These are phyloP conservation scores for Ctenochaetus hawaiiensis DNA, from an alignment of 2,797 vertebrate genomes.

Conservation along the genomic window DNA sequence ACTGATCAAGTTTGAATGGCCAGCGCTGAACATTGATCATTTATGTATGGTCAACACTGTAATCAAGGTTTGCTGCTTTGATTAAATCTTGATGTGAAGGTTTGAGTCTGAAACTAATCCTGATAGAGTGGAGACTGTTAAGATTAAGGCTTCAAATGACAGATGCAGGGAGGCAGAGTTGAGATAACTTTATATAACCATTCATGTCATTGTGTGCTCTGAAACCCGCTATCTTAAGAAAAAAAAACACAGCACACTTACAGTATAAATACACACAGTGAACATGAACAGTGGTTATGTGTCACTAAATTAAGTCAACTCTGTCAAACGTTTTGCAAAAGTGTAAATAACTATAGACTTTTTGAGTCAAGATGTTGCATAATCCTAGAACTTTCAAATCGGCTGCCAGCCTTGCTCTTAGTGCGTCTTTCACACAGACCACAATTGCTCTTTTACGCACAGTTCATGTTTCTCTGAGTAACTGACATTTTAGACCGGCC, in stretches of 20 bases:
- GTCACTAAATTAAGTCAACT: background rate
- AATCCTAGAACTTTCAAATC: background rate
- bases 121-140: conserved; percentile 26
- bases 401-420: too few relatives aligned
- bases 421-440: background rate
- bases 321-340: background rate
- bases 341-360: too few relatives aligned
- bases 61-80: conserved; percentile 49
- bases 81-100: conserved; percentile 58
- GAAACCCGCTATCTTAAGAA: background rate
- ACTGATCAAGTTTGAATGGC: conserved; percentile 49
- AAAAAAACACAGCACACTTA: background rate
- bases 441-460: background rate
- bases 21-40: conserved; percentile 39
- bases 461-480: background rate
- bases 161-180: conserved; percentile 1
- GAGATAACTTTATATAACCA: background rate
- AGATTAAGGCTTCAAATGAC: conserved; percentile 30
- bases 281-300: background rate
- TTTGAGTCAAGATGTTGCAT: background rate
- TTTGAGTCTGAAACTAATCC: conserved; percentile 20
- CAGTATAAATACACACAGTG: background rate
- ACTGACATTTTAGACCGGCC: background rate
- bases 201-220: background rate
- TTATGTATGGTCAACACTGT: conserved; percentile 44